Conservation (phyloP, 2,113 vertebrate species). For the Ophthalmolycus amberensis region DNA sequence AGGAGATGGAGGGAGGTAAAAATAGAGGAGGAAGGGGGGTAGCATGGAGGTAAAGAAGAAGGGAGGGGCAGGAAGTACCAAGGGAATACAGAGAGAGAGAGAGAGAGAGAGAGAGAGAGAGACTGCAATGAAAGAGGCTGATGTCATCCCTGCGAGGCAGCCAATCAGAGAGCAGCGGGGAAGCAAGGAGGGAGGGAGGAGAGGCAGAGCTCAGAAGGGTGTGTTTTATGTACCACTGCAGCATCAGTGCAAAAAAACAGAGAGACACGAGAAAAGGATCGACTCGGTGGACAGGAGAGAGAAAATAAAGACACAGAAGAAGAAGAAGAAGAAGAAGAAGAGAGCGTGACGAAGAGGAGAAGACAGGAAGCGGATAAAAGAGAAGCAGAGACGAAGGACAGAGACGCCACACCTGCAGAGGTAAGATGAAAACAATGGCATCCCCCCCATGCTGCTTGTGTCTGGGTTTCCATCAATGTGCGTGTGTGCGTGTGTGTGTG, state of each 20-base stretch:
- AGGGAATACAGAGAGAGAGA: slow-evolving; percentile 46
- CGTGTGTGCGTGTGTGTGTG: slow-evolving; percentile 14
- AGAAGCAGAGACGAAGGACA: not conserved
- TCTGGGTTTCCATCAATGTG: slow-evolving; percentile 6
- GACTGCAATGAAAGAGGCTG: slow-evolving; percentile 57
- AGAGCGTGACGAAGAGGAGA: not conserved
- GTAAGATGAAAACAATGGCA: slow-evolving; percentile 59
- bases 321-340: not conserved
- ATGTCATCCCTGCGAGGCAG: slow-evolving; percentile 71
- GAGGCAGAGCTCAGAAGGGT: slow-evolving; percentile 71
- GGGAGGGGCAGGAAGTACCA: slow-evolving; percentile 59
- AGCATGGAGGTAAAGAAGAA: slow-evolving; percentile 37
- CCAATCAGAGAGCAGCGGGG: slow-evolving; percentile 67
- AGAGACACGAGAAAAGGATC: slow-evolving; percentile 15
- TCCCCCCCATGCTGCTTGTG: slow-evolving; percentile 11
- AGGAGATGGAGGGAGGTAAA: slow-evolving; percentile 36
- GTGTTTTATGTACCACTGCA: slow-evolving; percentile 79
- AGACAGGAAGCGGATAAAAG: not conserved
- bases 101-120: slow-evolving; percentile 39
- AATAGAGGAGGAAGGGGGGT: slow-evolving; percentile 33
- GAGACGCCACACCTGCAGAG: slow-evolving; percentile 57
- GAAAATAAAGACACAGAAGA: slow-evolving; percentile 4
- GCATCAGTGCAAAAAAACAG: slow-evolving; percentile 63
- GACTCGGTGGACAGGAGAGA: slow-evolving; percentile 17
- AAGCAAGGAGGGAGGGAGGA: slow-evolving; percentile 50